phyloP scores from a whole-genome alignment of 2,888 invertebrate genomes.

The Tupiocoris notatus region DNA sequence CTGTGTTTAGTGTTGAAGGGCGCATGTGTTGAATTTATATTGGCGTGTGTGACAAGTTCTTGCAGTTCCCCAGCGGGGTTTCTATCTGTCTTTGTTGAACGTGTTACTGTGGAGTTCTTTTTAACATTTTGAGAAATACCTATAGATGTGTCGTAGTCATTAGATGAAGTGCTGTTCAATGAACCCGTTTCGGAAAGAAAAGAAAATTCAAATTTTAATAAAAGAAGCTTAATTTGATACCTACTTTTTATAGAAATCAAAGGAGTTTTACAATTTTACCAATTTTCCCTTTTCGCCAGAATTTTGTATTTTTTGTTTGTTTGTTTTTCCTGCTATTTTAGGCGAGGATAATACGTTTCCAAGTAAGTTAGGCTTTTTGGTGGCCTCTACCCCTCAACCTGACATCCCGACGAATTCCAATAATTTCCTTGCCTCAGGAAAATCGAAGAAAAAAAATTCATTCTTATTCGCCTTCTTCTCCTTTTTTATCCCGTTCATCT shows the following conservation, averaged over 20 bases:
- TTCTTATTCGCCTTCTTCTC: neutral
- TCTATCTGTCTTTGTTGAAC: conserved; percentile 27
- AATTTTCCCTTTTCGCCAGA: neutral
- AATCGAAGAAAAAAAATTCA: neutral
- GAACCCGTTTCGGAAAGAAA: neutral
- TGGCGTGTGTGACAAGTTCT: conserved; percentile 9
- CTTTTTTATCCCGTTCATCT: neutral
- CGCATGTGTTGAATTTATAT: conserved; percentile 18
- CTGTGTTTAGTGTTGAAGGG: conserved; percentile 36
- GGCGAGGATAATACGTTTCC: conserved; percentile 65
- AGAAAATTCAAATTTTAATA: too few relatives aligned
- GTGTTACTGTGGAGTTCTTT: conserved; percentile 8
- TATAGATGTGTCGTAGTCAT: conserved; percentile 31
- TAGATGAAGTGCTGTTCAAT: conserved; percentile 24
- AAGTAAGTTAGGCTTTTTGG: conserved; percentile 60
- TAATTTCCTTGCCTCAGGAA: neutral
- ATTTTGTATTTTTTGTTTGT: conserved; percentile 46
- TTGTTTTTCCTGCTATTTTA: conserved; percentile 53
- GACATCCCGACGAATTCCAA: neutral
- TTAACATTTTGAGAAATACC: conserved; percentile 1
- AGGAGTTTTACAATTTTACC: too few relatives aligned
- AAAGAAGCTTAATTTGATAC: too few relatives aligned
- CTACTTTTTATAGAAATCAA: too few relatives aligned
- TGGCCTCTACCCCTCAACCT: conserved; percentile 20
- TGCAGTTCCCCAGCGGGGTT: conserved; percentile 15